Conservation (phyloP, 1,140 invertebrate species). For the Rhynchophorus ferrugineus region DNA sequence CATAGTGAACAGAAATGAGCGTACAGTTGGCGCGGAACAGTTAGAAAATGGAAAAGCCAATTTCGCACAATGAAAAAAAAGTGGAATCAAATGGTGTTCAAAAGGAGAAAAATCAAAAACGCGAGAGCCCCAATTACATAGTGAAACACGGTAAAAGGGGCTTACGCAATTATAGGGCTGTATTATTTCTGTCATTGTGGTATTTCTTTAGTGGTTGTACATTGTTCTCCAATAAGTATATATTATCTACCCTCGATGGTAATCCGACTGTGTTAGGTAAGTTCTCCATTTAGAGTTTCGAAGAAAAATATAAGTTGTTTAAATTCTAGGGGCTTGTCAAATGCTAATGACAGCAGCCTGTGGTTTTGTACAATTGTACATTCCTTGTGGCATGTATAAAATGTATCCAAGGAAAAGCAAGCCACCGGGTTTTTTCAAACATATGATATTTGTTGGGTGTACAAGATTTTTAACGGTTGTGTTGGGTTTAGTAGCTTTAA, state of each 20-base stretch:
- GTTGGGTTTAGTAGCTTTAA: constrained; percentile 67
- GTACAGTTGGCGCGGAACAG: neutral
- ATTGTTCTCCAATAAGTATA: constrained; percentile 79
- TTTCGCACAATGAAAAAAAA: constrained; percentile 9
- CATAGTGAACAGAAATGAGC: constrained; percentile 2
- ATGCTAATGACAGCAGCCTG: constrained; percentile 71
- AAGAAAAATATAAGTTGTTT: neutral
- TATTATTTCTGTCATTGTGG: constrained; percentile 66
- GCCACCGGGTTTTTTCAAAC: constrained; percentile 65
- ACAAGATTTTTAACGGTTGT: constrained; percentile 72
- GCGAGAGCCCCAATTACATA: neutral
- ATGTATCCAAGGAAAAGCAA: constrained; percentile 51
- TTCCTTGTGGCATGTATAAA: constrained; percentile 67
- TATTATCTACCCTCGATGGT: constrained; percentile 67
- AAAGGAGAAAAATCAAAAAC: constrained; percentile 11
- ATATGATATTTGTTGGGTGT: constrained; percentile 70
- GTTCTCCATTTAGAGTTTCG: constrained; percentile 10
- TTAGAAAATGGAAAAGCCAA: constrained; percentile 13
- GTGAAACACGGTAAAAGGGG: constrained; percentile 34
- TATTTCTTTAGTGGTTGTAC: constrained; percentile 74
- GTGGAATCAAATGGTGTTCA: constrained; percentile 14
- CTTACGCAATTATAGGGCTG: constrained; percentile 54
- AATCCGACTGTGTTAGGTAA: constrained; percentile 73
- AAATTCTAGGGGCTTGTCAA: constrained; percentile 57
- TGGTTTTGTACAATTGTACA: constrained; percentile 70